These are phyloP conservation scores for Congeria kusceri DNA, from an alignment of 2,888 invertebrate species.

Conservation along the genomic window DNA sequence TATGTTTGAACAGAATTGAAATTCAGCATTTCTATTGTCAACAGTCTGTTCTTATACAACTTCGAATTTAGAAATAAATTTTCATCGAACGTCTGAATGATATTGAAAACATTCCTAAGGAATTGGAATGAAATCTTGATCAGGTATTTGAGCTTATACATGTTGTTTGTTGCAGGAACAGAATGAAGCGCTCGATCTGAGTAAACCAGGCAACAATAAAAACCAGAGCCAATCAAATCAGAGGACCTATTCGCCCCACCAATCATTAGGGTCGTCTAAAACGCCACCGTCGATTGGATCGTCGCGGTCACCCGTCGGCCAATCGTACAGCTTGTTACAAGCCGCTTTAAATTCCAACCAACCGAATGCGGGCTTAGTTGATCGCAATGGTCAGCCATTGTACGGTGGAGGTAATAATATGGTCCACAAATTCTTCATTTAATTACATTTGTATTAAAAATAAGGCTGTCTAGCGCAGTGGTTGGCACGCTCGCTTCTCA, in stretches of 20 bases:
- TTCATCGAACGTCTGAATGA: too few species aligned
- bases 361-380: conserved; percentile 47
- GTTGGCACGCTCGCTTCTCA: too few species aligned
- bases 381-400: conserved; percentile 3
- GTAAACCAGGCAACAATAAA: conserved; percentile 37
- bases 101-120: too few species aligned
- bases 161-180: conserved; percentile 16
- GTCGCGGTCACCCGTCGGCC: conserved; percentile 30
- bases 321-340: conserved; percentile 57
- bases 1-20: too few species aligned
- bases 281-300: conserved; percentile 33
- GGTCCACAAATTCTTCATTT: too few species aligned
- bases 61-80: too few species aligned
- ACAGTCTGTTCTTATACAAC: too few species aligned
- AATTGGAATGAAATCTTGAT: background rate
- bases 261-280: conserved; percentile 29
- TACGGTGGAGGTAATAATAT: background rate
- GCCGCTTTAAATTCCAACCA: conserved; percentile 57
- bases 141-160: background rate
- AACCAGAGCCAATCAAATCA: conserved; percentile 31
- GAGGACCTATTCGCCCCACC: conserved; percentile 28
- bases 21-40: too few species aligned
- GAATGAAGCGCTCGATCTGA: conserved; percentile 57
- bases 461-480: too few species aligned
- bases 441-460: too few species aligned